A percentile compares a stretch with the other conserved stretches of the same genome.
Evolutionary conservation across 2,113 vertebrate species (phyloP).

Genomic region (Thymallus thymallus): DNA sequence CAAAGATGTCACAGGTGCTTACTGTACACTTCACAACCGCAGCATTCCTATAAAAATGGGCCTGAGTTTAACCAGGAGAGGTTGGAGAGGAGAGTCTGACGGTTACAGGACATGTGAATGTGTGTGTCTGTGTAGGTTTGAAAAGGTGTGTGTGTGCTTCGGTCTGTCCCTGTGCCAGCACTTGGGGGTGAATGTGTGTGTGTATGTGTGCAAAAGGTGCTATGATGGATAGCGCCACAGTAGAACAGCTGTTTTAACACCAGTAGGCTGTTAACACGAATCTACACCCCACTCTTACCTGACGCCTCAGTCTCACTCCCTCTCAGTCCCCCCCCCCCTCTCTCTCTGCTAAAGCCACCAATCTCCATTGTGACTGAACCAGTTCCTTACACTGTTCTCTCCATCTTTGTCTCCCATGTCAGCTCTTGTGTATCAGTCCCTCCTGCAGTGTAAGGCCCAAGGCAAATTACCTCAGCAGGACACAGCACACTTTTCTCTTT

Average conservation of each 20-base stretch:
- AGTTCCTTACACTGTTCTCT: slow-evolving; percentile 48
- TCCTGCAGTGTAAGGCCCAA: slow-evolving; percentile 57
- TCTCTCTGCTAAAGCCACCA: background rate
- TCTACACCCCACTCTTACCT: no score
- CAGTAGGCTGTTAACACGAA: slow-evolving; percentile 25
- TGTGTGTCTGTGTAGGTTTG: slow-evolving; percentile 5
- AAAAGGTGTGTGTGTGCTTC: background rate
- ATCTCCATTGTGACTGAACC: slow-evolving; percentile 51
- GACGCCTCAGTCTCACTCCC: background rate
- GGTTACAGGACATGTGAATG: background rate
- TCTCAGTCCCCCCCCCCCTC: no score
- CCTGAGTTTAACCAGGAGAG: slow-evolving; percentile 29
- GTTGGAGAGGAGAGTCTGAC: background rate
- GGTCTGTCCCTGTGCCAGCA: background rate
- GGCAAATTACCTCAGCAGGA: slow-evolving; percentile 65
- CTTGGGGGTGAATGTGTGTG: background rate
- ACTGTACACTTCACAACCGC: slow-evolving; percentile 57
- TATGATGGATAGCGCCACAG: background rate
- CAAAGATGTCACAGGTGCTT: slow-evolving; percentile 59
- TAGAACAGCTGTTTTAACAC: slow-evolving; percentile 42
- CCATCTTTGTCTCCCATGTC: slow-evolving; percentile 46
- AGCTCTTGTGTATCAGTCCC: slow-evolving; percentile 40
- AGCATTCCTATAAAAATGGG: slow-evolving; percentile 51
- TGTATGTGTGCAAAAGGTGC: background rate
- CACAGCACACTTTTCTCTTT: slow-evolving; percentile 35